Percentiles rank a stretch among this genome's conserved stretches.
These are phyloP conservation scores for Gephyroberyx darwinii DNA, from an alignment of 2,797 vertebrate species.

Conservation along the genomic window DNA sequence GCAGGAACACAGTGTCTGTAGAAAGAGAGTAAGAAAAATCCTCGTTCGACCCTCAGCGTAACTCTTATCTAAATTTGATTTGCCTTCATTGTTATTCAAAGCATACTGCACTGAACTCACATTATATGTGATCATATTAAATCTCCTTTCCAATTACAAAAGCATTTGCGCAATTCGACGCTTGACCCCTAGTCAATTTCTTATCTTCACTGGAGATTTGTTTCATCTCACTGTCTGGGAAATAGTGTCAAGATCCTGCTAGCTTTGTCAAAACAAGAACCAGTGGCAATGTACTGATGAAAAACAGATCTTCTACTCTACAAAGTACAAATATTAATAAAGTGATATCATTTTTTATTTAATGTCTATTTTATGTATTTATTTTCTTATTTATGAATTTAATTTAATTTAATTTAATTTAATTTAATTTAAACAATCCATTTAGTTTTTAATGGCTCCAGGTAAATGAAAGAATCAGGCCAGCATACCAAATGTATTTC, in stretches of 20 bases:
- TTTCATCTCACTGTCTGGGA: constrained; percentile 7
- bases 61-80: constrained; percentile 32
- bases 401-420: too few relatives aligned
- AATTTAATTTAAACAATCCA: too few relatives aligned
- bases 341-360: too few relatives aligned
- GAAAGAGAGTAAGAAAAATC: background rate
- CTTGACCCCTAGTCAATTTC: constrained; percentile 47
- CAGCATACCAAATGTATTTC: too few relatives aligned
- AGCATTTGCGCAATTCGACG: constrained; percentile 48
- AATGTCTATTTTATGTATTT: too few relatives aligned
- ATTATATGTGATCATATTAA: constrained; percentile 50
- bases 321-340: too few relatives aligned
- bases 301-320: too few relatives aligned
- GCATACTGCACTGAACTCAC: constrained; percentile 34
- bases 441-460: too few relatives aligned
- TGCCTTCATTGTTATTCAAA: constrained; percentile 40
- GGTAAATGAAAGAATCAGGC: too few relatives aligned
- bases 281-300: background rate
- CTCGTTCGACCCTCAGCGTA: background rate
- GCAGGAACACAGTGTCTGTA: background rate
- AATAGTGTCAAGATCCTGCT: constrained; percentile 12
- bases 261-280: background rate
- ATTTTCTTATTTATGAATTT: too few relatives aligned
- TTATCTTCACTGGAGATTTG: constrained; percentile 21
- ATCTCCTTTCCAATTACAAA: constrained; percentile 56